These are phyloP conservation scores for Hydrocynus forskahlii DNA, from an alignment of 2,797 vertebrate genomes.

Conservation along the genomic window DNA sequence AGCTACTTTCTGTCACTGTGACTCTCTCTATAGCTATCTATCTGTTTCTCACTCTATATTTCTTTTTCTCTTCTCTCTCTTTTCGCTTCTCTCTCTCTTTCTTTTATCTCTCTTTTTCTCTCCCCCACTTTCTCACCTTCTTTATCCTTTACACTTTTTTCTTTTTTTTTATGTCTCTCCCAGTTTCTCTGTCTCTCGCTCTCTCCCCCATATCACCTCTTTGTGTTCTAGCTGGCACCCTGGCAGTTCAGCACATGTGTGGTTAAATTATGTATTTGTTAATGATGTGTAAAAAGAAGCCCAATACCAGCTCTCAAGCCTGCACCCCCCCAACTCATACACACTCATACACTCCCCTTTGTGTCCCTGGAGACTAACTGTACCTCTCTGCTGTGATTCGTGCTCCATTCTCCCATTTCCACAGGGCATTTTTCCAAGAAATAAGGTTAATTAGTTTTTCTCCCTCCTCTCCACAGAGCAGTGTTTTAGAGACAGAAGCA, in stretches of 20 bases:
- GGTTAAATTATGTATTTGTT: conserved; percentile 77
- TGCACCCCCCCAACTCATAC: conserved; percentile 30
- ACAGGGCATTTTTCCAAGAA: conserved; percentile 73
- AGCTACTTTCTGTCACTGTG: conserved; percentile 3
- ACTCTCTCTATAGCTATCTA: neutral
- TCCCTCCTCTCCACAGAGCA: conserved; percentile 65
- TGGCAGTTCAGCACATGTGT: conserved; percentile 48
- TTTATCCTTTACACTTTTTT: neutral
- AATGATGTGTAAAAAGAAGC: conserved; percentile 93
- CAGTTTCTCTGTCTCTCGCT: neutral
- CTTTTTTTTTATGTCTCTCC: neutral
- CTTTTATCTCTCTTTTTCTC: neutral
- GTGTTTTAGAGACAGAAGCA: conserved; percentile 69
- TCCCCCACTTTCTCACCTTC: neutral
- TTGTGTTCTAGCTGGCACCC: conserved; percentile 18
- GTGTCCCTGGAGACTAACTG: conserved; percentile 79
- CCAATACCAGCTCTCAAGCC: conserved; percentile 82
- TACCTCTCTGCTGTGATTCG: conserved; percentile 72
- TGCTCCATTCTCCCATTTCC: conserved; percentile 72
- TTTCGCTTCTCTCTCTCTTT: neutral
- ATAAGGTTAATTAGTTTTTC: conserved; percentile 90
- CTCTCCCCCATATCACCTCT: neutral
- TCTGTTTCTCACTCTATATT: neutral
- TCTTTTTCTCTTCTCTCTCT: neutral
- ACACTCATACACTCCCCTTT: conserved; percentile 51